Conservation (phyloP, 2,888 invertebrate genomes). For the Metalampra italica region DNA sequence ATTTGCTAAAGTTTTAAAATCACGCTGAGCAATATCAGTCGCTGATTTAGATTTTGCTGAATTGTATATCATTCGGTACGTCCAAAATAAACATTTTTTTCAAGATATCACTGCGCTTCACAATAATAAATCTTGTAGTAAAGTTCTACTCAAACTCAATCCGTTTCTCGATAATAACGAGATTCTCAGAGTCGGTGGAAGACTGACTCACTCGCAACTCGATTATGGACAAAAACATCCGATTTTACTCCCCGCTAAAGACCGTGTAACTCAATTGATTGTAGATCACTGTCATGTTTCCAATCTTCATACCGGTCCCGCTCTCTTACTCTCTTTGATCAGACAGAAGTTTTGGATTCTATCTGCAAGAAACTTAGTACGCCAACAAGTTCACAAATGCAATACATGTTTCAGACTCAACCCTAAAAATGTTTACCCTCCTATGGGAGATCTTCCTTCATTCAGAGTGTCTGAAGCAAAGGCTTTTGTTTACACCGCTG, state of each 20-base stretch:
- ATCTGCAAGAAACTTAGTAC: neutral
- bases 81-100: too few relatives aligned
- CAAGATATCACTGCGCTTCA: too few relatives aligned
- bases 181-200: constrained; percentile 9
- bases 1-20: too few relatives aligned
- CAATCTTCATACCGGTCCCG: constrained; percentile 7
- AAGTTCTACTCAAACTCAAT: too few relatives aligned
- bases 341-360: neutral
- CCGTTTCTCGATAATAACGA: constrained; percentile 7
- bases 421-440: neutral
- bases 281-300: constrained; percentile 7
- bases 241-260: neutral
- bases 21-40: too few relatives aligned
- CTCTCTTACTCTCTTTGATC: constrained; percentile 3
- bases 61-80: too few relatives aligned
- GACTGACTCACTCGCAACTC: constrained; percentile 2
- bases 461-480: neutral
- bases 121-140: too few relatives aligned
- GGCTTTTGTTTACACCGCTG: constrained; percentile 5
- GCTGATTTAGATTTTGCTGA: too few relatives aligned
- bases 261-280: constrained; percentile 3
- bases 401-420: neutral
- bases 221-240: constrained; percentile 2
- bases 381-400: neutral
- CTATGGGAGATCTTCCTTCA: constrained; percentile 10